phyloP scores from a whole-genome alignment of 2,797 vertebrate species.

The Anabacerthia variegaticeps region DNA sequence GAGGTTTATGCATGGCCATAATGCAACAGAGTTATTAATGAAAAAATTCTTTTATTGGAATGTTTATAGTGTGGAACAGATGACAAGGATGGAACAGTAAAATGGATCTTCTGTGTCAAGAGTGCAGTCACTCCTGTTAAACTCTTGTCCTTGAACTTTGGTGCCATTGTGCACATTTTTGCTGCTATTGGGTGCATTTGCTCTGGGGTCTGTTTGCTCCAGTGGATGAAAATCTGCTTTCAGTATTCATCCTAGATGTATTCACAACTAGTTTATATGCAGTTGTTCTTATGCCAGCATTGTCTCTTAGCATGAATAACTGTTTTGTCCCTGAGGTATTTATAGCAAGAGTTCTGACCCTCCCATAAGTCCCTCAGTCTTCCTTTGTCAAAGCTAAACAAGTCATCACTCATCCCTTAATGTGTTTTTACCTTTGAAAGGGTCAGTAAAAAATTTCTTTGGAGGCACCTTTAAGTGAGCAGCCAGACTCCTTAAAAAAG shows the following conservation, averaged over 20 bases:
- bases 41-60: background rate
- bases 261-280: background rate
- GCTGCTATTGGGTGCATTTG: background rate
- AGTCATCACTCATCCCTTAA: background rate
- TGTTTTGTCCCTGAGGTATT: background rate
- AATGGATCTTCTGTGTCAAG: background rate
- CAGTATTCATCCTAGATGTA: background rate
- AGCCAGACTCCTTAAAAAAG: background rate
- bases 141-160: background rate
- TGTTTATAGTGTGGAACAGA: background rate
- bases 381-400: background rate
- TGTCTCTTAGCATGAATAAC: background rate
- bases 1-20: background rate
- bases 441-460: background rate
- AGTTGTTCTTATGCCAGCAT: background rate
- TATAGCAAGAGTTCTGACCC: background rate
- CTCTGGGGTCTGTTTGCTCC: background rate
- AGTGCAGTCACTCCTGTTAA: background rate
- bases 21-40: background rate
- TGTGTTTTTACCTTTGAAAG: background rate
- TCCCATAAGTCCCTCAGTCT: background rate
- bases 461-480: background rate
- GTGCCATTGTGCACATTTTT: background rate
- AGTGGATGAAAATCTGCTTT: background rate
- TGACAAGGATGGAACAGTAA: background rate